These are phyloP conservation scores for Spondyliosoma cantharus DNA, from an alignment of 2,797 vertebrate species.

Conservation along the genomic window DNA sequence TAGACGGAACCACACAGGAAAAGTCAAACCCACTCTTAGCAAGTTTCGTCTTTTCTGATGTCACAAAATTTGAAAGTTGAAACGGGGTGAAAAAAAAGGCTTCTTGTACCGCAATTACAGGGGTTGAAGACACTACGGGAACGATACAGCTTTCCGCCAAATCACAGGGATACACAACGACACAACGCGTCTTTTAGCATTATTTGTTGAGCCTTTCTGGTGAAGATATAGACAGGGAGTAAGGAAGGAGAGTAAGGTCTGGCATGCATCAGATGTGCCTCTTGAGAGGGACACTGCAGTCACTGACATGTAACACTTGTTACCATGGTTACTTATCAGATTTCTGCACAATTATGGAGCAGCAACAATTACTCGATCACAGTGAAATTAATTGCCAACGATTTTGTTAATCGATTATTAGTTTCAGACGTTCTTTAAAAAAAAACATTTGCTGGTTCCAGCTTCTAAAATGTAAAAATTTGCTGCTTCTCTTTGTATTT, in stretches of 20 bases:
- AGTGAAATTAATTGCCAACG: too few species aligned
- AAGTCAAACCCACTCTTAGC: neutral
- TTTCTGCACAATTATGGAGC: too few species aligned
- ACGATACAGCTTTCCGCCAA: neutral
- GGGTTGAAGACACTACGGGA: neutral
- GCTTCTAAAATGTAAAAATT: too few species aligned
- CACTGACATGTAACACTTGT: too few species aligned
- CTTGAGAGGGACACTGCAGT: neutral
- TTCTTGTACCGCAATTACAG: neutral
- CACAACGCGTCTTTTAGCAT: neutral
- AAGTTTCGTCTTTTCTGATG: neutral
- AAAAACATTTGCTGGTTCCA: too few species aligned
- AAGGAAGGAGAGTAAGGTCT: too few species aligned
- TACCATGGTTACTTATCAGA: too few species aligned
- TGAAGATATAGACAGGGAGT: too few species aligned
- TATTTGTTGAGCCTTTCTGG: neutral
- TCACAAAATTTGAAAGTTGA: neutral
- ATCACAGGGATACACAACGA: neutral
- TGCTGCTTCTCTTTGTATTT: too few species aligned
- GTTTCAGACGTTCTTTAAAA: too few species aligned
- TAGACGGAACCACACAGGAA: neutral
- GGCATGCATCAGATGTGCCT: neutral
- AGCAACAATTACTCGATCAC: too few species aligned
- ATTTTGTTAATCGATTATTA: too few species aligned
- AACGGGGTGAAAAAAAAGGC: neutral